Base-by-base conservation (phyloP, 2,797 vertebrate genomes). In the Enteromius trimaculatus region DNA sequence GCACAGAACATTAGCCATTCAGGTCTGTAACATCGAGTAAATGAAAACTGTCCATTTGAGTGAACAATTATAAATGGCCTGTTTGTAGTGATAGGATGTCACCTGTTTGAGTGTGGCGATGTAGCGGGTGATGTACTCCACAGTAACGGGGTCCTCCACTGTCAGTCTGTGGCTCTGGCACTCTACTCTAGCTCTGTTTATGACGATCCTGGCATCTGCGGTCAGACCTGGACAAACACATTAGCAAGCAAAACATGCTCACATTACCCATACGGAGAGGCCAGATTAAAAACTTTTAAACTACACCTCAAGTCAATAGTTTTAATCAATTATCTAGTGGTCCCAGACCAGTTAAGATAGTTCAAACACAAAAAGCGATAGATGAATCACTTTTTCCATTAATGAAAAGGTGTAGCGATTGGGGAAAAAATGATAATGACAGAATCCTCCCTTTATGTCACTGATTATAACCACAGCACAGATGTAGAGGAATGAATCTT, bases 81-180 rank as follows among this genome's bases (percentile, higher is more conserved):
- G 49, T 14, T 19, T 26, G 8, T 8, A 55, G 13, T 47, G 1
- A n/a, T 6, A 19, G 9, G 42, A 11, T 19, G 14, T 39, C 91
- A 97, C 96, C 95, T 97, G 96, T 93, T 97, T 97, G 86, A 97
- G 92, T 37, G 96, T 96, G 42, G 96, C 96, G 34, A 97, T 96
- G 92, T 96, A 96, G 78, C 96, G 96, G 65, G 96, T 97, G 91
- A 97, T 97, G 89, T 97, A 97, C 87, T 97, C 96, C 62, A 97
- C 95, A 23, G 96, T 97, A 87, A 97, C 96, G 0, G 96, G 95
- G 86, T 97, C 96, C 89, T 97, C 96, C 16, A 97, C 96, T 4
- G 96, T 97, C 78, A 97, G 94, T 90, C 96, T 95, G 91, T 97
- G 94, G 88, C 96, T 97, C 90, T 97, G 96, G 86, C 96, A 97